Percentiles rank a stretch among this genome's conserved stretches.
Evolutionary conservation across 2,888 invertebrate genomes (phyloP).

Genomic region (Dasypolia templi): DNA sequence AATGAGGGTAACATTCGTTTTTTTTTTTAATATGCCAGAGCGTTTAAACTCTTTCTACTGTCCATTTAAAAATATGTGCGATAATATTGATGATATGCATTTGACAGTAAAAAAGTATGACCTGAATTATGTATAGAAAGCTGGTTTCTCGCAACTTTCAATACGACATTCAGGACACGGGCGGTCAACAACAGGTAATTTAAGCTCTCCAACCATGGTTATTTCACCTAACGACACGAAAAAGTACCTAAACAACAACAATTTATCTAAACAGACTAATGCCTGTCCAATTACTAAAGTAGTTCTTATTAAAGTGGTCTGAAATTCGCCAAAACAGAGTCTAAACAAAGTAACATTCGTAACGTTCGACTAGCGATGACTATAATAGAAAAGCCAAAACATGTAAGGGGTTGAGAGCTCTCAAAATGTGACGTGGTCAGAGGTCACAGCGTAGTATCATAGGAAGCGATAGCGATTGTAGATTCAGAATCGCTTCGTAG

Average conservation of each 20-base stretch:
- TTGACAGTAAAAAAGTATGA: no score
- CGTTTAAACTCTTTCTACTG: neutral
- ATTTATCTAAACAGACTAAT: neutral
- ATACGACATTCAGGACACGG: neutral
- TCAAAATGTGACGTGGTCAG: no score
- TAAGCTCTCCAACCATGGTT: neutral
- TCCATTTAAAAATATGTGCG: neutral
- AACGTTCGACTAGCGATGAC: no score
- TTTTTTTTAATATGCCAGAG: neutral
- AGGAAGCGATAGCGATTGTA: no score
- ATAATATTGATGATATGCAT: neutral
- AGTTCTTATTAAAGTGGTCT: neutral
- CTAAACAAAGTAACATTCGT: no score
- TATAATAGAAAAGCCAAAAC: no score
- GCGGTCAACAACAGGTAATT: neutral
- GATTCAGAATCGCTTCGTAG: no score
- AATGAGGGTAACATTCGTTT: neutral
- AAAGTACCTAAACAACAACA: neutral
- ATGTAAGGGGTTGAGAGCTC: no score
- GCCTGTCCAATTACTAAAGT: no score
- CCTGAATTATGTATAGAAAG: neutral
- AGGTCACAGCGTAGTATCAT: no score
- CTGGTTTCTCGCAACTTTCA: neutral
- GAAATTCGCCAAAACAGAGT: neutral
- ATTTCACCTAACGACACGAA: neutral